A percentile compares a stretch with the other conserved stretches of the same genome.
Evolutionary conservation across 2,797 vertebrate species (phyloP).

Genomic region (Manis pentadactyla): DNA sequence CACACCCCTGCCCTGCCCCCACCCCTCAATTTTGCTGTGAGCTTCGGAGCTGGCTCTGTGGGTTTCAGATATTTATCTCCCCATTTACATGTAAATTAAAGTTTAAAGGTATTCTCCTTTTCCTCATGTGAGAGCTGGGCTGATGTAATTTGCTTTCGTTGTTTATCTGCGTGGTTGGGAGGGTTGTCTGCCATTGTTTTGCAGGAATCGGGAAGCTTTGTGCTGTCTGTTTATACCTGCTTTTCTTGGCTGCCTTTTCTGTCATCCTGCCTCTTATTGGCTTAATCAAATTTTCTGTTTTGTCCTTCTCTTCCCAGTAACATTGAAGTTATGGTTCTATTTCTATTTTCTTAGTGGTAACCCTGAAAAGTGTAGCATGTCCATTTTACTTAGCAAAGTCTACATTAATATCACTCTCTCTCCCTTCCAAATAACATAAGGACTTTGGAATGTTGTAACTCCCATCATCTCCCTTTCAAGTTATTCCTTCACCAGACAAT

Average conservation of each 20-base stretch:
- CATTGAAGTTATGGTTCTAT: background rate
- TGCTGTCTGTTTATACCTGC: background rate
- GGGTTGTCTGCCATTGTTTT: background rate
- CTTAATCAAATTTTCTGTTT: conserved; percentile 19
- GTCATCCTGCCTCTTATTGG: background rate
- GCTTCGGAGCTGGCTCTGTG: background rate
- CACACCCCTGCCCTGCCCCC: no score
- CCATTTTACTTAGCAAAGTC: background rate
- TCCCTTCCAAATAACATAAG: background rate
- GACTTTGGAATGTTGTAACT: background rate
- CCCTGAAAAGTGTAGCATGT: background rate
- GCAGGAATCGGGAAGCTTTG: background rate
- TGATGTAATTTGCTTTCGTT: background rate
- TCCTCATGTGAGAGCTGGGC: background rate
- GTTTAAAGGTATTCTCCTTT: background rate
- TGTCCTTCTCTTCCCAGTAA: background rate
- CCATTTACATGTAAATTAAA: conserved; percentile 67
- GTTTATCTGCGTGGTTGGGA: background rate
- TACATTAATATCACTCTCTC: background rate
- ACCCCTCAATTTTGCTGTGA: background rate
- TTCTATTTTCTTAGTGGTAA: background rate
- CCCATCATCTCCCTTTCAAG: background rate
- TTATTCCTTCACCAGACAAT: background rate
- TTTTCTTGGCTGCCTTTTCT: background rate
- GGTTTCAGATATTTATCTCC: conserved; percentile 17